These are phyloP conservation scores for Chaetura pelagica DNA, from an alignment of 2,113 vertebrate species.

Conservation along the genomic window DNA sequence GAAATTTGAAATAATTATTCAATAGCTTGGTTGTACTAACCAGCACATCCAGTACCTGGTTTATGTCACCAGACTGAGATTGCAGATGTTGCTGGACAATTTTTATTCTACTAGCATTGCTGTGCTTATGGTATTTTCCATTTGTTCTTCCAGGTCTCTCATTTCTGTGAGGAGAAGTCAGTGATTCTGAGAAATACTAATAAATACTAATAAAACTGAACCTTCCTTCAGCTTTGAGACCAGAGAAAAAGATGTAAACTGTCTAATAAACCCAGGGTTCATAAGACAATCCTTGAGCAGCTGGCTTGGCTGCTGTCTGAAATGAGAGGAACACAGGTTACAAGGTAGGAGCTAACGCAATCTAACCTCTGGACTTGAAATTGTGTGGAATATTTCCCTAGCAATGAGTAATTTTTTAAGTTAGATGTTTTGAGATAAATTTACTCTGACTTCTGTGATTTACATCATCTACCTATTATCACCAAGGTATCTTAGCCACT, in stretches of 20 bases:
- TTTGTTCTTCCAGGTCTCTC: not conserved
- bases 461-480: not conserved
- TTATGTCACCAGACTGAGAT: not conserved
- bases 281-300: not conserved
- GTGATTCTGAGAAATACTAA: not conserved
- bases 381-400: not conserved
- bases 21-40: not conserved
- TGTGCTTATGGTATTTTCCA: not conserved
- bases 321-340: not conserved
- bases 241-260: not conserved
- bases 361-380: not conserved
- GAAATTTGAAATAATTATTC: not conserved
- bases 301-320: not conserved
- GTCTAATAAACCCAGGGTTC: not conserved
- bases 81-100: not conserved
- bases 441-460: not conserved
- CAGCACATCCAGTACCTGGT: no score
- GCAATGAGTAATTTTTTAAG: not conserved
- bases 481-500: not conserved
- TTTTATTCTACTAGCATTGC: not conserved
- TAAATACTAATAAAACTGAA: not conserved
- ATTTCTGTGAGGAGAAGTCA: not conserved
- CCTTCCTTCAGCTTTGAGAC: not conserved
- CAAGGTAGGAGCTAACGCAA: not conserved
- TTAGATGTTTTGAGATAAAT: not conserved